Evolutionary conservation across 2,113 vertebrate genomes (phyloP).

Genomic region (Nerophis ophidion): DNA sequence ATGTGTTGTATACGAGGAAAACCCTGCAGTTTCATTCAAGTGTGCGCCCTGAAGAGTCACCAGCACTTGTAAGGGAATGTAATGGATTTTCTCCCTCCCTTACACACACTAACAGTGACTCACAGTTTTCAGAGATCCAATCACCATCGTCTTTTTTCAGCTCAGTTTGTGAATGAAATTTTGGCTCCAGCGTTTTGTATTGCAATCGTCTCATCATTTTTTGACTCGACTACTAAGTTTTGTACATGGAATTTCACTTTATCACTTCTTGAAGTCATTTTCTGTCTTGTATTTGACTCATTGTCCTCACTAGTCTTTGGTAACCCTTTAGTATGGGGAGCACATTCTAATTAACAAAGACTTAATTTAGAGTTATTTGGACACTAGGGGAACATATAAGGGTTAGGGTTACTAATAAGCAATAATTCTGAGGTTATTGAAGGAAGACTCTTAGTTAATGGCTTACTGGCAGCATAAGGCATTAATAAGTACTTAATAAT

Average conservation of each 20-base stretch:
- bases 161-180: constrained; percentile 70
- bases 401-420: too few species aligned
- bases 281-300: too few species aligned
- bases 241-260: background rate
- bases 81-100: constrained; percentile 12
- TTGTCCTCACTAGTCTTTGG: too few species aligned
- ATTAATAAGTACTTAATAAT: too few species aligned
- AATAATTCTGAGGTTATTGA: too few species aligned
- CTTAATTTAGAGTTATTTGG: too few species aligned
- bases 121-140: constrained; percentile 54
- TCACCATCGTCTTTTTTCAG: constrained; percentile 43
- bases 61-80: constrained; percentile 20
- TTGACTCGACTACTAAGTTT: too few species aligned
- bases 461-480: too few species aligned
- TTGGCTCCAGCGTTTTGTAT: constrained; percentile 32
- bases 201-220: constrained; percentile 22
- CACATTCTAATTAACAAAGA: too few species aligned
- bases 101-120: constrained; percentile 23
- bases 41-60: constrained; percentile 18
- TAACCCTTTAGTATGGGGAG: too few species aligned
- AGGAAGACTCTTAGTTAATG: too few species aligned
- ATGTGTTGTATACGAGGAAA: constrained; percentile 8
- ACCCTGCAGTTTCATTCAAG: constrained; percentile 23
- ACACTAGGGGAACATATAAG: too few species aligned
- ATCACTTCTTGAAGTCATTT: background rate